Conservation (phyloP, 2,797 vertebrate genomes). For the Notolabrus celidotus region DNA sequence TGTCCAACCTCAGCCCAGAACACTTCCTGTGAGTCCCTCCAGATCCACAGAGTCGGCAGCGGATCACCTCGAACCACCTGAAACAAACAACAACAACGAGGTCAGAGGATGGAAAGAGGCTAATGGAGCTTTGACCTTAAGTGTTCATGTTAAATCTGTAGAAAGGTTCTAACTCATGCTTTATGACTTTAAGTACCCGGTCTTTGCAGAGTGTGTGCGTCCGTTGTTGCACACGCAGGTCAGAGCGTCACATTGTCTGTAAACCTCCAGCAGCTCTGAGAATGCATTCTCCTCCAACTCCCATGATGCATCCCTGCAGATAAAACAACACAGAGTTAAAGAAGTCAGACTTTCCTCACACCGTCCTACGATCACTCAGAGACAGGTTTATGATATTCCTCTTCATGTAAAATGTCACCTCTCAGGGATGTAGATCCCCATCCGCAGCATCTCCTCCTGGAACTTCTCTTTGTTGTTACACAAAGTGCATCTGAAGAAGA, state of each 20-base stretch:
- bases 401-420: constrained; percentile 82
- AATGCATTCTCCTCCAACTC: constrained; percentile 96
- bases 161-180: no score
- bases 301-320: constrained; percentile 96
- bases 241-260: constrained; percentile 88
- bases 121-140: no score
- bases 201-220: constrained; percentile 84
- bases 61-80: constrained; percentile 92
- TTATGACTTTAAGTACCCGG: constrained; percentile 76
- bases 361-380: no score
- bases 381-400: no score
- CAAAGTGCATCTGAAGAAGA: constrained; percentile 96
- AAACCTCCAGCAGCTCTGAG: constrained; percentile 91
- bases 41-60: constrained; percentile 93
- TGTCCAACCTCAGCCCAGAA: constrained; percentile 83
- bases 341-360: no score
- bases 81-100: constrained; percentile 27
- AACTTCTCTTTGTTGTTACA: constrained; percentile 95
- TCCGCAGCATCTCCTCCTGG: constrained; percentile 95
- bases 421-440: constrained; percentile 97
- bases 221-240: constrained; percentile 88
- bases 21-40: constrained; percentile 93
- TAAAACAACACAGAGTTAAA: no score
- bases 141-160: no score
- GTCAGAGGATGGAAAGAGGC: neutral